Conservation (phyloP, 2,797 vertebrate species). For the Acrocephalus scirpaceus region DNA sequence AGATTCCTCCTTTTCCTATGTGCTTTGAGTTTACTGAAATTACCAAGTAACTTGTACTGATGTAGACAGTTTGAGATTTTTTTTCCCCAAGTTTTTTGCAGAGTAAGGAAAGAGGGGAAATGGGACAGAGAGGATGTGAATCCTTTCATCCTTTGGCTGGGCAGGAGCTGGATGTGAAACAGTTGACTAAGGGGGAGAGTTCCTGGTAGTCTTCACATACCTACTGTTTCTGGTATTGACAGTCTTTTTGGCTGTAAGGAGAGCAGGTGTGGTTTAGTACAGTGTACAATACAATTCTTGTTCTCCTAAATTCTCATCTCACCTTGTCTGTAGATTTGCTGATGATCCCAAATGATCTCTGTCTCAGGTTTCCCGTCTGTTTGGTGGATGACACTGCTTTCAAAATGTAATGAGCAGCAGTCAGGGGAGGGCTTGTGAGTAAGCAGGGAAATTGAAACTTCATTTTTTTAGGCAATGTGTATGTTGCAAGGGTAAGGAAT, state of each 20-base stretch:
- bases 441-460: not conserved
- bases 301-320: not conserved
- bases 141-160: not conserved
- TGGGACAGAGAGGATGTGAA: not conserved
- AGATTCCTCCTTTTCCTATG: not conserved
- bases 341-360: not conserved
- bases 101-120: not conserved
- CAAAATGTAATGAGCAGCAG: not conserved
- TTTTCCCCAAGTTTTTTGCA: not conserved
- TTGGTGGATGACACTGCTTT: not conserved
- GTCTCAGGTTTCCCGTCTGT: not conserved
- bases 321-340: not conserved
- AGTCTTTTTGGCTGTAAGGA: not conserved
- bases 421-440: not conserved
- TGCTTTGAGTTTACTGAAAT: not conserved
- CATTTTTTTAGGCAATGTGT: not conserved
- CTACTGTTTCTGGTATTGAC: not conserved
- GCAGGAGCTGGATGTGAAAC: not conserved
- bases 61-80: not conserved
- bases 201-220: not conserved
- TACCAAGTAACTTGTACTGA: not conserved
- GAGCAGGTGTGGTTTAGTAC: not conserved
- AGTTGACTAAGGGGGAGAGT: not conserved
- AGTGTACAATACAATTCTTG: accelerated
- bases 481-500: not conserved